Evolutionary conservation across 2,797 vertebrate genomes (phyloP).

Genomic region (Euthynnus affinis): DNA sequence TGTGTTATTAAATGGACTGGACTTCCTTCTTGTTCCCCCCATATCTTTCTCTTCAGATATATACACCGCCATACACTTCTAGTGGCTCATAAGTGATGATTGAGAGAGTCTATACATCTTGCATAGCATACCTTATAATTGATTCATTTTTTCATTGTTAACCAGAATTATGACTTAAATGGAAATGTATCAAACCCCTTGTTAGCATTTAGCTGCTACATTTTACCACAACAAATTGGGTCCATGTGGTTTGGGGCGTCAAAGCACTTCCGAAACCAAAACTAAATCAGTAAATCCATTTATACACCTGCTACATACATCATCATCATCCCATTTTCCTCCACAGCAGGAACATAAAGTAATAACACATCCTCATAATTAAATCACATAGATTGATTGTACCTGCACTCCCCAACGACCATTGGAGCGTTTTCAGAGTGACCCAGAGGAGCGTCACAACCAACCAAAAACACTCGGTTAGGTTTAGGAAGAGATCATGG

Average conservation of each 20-base stretch:
- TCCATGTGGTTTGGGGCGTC: too few relatives aligned
- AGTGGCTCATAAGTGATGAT: too few relatives aligned
- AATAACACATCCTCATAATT: not conserved
- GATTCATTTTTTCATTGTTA: not conserved
- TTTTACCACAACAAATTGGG: too few relatives aligned
- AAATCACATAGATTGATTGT: too few relatives aligned
- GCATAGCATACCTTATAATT: not conserved
- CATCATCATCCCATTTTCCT: constrained; percentile 1
- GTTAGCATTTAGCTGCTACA: not conserved
- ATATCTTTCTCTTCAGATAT: not conserved
- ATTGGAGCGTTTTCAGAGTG: too few relatives aligned
- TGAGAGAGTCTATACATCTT: too few relatives aligned
- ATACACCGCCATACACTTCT: too few relatives aligned
- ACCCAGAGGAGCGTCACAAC: too few relatives aligned
- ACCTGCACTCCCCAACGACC: too few relatives aligned
- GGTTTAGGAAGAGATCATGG: too few relatives aligned
- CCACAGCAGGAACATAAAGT: constrained; percentile 31
- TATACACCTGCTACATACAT: not conserved
- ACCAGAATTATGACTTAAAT: not conserved
- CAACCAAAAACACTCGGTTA: too few relatives aligned
- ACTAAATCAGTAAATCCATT: not conserved
- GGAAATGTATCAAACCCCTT: not conserved
- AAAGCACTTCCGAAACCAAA: not conserved
- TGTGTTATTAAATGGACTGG: not conserved
- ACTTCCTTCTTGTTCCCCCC: not conserved